Evolutionary conservation across 2,113 vertebrate species (phyloP), one percentile per base, ranked within the genome.

Genomic region (Brachypodius melanocephalos): DNA sequence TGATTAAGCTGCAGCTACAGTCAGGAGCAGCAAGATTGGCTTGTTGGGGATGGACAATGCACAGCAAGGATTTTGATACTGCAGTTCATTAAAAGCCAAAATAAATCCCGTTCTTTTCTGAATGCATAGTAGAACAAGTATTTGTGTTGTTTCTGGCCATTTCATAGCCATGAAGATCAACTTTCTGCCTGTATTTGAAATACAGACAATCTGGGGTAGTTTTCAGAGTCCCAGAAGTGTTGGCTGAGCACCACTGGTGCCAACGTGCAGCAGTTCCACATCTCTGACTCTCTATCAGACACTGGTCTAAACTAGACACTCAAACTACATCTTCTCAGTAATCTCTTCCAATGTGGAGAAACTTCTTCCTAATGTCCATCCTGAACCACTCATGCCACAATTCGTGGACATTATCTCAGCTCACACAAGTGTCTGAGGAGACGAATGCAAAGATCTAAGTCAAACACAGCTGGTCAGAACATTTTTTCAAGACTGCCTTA

Each of bases 241-340:
- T 54, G 49, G 14, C 34, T 65, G 45, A 74, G n/a, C 34, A 25
- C 5, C 7, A 6, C 42, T 19, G 59, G 14, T 28, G 31, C 31
- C 55, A 29, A 12, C 0, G 1, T 25, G 22, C 68, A 45, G 48
- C 28, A 65, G 32, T 42, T 68, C 48, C 6, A 2, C 14, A 17
- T 17, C 40, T 65, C 45, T 45, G 29, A 29, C 28, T 66, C 32
- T 65, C 34, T 22, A n/a, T 59, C 25, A 65, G 51, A 46, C 6
- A 31, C 32, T 36, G 22, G 3, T 66, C 51, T 42, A n/a, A 73
- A 59, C 32, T 9, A 19, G 9, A 52, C 31, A n/a, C 9, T 42
- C 42, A 15, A 81, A 26, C 29, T 65, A 32, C 54, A 68, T 14
- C 8, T 61, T 54, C 58, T 59, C 38, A 36, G 48, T 14, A 54